A percentile compares a stretch with the other conserved stretches of the same genome.
Conservation (phyloP, 2,888 invertebrate genomes). For the Mesorhabditis spiculigera region DNA sequence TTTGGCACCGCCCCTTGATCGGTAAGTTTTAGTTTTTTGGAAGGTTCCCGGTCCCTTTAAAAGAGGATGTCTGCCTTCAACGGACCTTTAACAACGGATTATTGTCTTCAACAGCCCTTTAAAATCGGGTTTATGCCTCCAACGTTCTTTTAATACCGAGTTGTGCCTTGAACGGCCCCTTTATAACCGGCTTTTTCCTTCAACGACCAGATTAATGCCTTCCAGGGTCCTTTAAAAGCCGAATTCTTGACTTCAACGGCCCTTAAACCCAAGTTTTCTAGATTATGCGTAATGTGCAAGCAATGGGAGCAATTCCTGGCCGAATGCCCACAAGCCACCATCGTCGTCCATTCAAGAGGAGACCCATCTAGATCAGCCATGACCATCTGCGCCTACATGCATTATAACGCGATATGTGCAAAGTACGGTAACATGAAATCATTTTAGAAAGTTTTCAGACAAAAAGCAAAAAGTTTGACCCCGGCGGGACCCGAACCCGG, state of each 20-base stretch:
- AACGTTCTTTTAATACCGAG: too few relatives aligned
- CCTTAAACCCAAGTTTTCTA: constrained; percentile 63
- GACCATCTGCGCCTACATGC: constrained; percentile 85
- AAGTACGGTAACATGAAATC: constrained; percentile 47
- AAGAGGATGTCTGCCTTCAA: too few relatives aligned
- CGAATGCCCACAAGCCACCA: constrained; percentile 78
- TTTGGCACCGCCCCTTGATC: not conserved
- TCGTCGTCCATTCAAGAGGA: constrained; percentile 78
- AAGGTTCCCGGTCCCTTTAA: too few relatives aligned
- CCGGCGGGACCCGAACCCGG: not conserved
- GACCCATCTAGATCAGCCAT: constrained; percentile 81
- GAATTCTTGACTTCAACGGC: too few relatives aligned
- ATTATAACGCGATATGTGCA: constrained; percentile 87
- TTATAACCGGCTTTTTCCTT: too few relatives aligned
- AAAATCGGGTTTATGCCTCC: too few relatives aligned
- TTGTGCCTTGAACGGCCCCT: too few relatives aligned
- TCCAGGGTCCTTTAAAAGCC: too few relatives aligned
- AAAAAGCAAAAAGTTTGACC: not conserved
- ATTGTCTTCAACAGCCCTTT: too few relatives aligned
- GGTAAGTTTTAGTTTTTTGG: too few relatives aligned
- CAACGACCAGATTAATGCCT: too few relatives aligned
- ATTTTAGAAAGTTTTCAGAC: not conserved
- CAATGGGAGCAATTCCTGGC: constrained; percentile 87
- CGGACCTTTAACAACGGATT: too few relatives aligned
- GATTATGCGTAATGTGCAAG: constrained; percentile 85